Evolutionary conservation across 37 sponge, comb jelly and placozoan species (phyloP).

Genomic region (Aplysina aerophoba): DNA sequence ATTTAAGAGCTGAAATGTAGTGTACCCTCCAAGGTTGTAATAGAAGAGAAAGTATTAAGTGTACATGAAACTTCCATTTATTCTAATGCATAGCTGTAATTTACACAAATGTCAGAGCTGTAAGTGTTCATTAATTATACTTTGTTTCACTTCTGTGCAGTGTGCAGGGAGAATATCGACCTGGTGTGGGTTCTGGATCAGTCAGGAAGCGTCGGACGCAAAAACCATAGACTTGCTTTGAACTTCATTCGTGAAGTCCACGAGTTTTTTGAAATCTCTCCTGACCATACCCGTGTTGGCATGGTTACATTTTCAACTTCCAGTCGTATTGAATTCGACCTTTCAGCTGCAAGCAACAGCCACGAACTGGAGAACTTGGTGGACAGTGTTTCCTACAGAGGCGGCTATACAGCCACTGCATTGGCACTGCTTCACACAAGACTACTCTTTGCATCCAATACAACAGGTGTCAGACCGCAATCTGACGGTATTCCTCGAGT

Average conservation of each 20-base stretch:
- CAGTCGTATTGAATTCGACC: conserved; percentile 44
- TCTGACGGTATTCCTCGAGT: conserved; percentile 77
- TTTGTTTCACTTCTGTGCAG: conserved; percentile 18
- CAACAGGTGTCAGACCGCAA: conserved; percentile 73
- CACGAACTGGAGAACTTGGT: background rate
- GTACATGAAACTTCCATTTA: too few relatives aligned
- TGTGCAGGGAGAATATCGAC: conserved; percentile 69
- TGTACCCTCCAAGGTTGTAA: too few relatives aligned
- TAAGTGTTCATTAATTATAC: too few relatives aligned
- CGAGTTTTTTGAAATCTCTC: conserved; percentile 65
- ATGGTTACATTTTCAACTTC: conserved; percentile 68
- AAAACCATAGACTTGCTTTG: conserved; percentile 66
- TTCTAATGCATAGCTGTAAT: too few relatives aligned
- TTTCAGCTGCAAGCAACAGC: conserved; percentile 11
- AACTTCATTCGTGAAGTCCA: conserved; percentile 66
- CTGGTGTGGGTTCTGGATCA: conserved; percentile 82
- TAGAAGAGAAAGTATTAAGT: too few relatives aligned
- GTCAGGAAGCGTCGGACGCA: conserved; percentile 82
- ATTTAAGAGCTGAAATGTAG: too few relatives aligned
- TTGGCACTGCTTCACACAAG: conserved; percentile 54
- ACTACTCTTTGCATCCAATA: conserved; percentile 6
- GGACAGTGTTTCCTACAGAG: conserved; percentile 33
- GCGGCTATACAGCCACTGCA: conserved; percentile 76
- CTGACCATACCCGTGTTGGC: conserved; percentile 47
- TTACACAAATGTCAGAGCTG: too few relatives aligned